Base-by-base conservation (phyloP, 2,888 invertebrate genomes). In the Carabus problematicus region DNA sequence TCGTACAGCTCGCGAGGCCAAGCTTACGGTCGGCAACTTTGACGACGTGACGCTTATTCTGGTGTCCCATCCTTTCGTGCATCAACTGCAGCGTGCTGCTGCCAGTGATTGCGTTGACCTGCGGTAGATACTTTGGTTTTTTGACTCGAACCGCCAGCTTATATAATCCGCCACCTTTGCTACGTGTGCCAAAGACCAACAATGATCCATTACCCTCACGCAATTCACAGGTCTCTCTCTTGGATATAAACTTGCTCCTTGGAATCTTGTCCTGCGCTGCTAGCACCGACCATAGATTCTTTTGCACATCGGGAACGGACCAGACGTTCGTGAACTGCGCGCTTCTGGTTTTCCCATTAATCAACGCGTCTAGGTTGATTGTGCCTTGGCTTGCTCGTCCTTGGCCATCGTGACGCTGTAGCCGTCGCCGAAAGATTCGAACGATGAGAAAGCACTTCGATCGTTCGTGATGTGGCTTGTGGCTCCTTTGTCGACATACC, bases 11-110 rank as follows among this genome's bases (percentile, higher is more conserved):
- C n/a, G n/a, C n/a, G n/a, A n/a, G n/a, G n/a, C n/a, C n/a, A n/a
- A n/a, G n/a, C n/a, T n/a, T n/a, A n/a, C n/a, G n/a, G n/a, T n/a
- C n/a, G n/a, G n/a, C n/a, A n/a, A n/a, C n/a, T n/a, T n/a, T n/a
- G n/a, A n/a, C n/a, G n/a, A n/a, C n/a, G n/a, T n/a, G n/a, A n/a
- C n/a, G n/a, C 62, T 75, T 77, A 58, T 76, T 72, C 54, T 74
- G 74, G 56, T 76, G 76, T 18, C 75, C 76, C 72, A 74, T 75
- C 60, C 75, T 71, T 69, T 73, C 73, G 66, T 75, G 73, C 45
- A 74, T 75, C 8, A 75, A 62, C 61, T 75, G 73, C 45, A 74
- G 60, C 42, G 52, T 61, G 14, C 71, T 61, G 52, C 60, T 64
- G 0, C 71, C 54, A 49, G 59, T 61, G n/a, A 19, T 64, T 41